Percentiles rank a stretch among this genome's conserved stretches.
phyloP scores from a whole-genome alignment of 2,797 vertebrate genomes.

The Acanthurus lineatus region DNA sequence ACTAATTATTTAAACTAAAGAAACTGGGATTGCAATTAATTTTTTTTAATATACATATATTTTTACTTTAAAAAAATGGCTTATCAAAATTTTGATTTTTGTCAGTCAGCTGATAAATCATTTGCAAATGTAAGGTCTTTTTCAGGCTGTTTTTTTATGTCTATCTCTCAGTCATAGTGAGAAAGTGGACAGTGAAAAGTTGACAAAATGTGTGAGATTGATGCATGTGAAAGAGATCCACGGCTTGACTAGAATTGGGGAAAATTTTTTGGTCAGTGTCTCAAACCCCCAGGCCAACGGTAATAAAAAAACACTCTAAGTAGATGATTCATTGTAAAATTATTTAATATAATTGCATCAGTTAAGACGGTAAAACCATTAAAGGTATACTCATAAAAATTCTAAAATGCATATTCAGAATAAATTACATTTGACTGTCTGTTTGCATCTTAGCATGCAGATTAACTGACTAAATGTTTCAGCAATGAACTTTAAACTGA shows the following conservation, averaged over 20 bases:
- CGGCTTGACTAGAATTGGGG: not conserved
- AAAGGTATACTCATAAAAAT: not conserved
- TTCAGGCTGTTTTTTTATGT: not conserved
- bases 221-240: conserved; percentile 4
- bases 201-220: conserved; percentile 1
- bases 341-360: too few relatives aligned
- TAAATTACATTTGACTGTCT: conserved; percentile 12
- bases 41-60: too few relatives aligned
- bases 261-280: conserved; percentile 1
- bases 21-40: not conserved
- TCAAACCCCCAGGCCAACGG: not conserved
- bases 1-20: not conserved
- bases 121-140: not conserved
- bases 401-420: conserved; percentile 14
- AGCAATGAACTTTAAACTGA: conserved; percentile 35
- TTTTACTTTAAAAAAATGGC: not conserved
- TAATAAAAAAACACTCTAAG: not conserved
- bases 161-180: not conserved
- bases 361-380: too few relatives aligned
- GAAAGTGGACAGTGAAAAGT: not conserved
- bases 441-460: not conserved
- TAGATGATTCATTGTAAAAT: not conserved
- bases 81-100: not conserved
- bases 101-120: not conserved
- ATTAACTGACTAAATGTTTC: conserved; percentile 8